Conservation (phyloP, 2,888 invertebrate species). For the Drosophila siamana region DNA sequence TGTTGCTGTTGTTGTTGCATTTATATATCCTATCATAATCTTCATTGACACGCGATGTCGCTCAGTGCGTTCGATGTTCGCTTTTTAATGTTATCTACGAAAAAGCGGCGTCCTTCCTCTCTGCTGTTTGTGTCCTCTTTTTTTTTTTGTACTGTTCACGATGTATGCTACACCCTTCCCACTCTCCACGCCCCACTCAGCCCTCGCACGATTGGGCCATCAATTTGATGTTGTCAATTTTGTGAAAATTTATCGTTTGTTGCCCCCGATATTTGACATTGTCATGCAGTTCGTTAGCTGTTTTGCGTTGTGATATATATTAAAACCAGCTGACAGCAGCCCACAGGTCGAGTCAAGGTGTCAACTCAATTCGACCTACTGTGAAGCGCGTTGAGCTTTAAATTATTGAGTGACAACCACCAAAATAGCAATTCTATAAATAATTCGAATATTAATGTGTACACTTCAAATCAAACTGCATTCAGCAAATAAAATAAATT, state of each 20-base stretch:
- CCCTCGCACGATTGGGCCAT: conserved; percentile 46
- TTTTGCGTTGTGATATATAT: conserved; percentile 42
- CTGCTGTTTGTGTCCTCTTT: conserved; percentile 14
- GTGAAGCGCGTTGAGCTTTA: background rate
- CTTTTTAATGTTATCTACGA: conserved; percentile 66
- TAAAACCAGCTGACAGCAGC: conserved; percentile 44
- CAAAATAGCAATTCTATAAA: background rate
- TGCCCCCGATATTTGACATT: conserved; percentile 74
- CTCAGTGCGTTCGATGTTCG: conserved; percentile 33
- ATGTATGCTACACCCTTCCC: background rate
- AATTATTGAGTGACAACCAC: background rate
- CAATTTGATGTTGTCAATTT: conserved; percentile 81
- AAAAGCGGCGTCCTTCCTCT: conserved; percentile 29
- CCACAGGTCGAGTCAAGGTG: conserved; percentile 27
- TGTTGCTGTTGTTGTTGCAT: conserved; percentile 27
- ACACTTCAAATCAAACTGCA: no score
- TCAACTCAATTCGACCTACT: conserved; percentile 31
- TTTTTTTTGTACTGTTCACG: conserved; percentile 5
- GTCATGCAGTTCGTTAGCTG: conserved; percentile 79
- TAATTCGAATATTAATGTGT: background rate
- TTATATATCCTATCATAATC: conserved; percentile 76
- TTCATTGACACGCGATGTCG: conserved; percentile 76
- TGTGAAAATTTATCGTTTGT: conserved; percentile 77
- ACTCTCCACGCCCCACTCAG: background rate
- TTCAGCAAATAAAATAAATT: no score